phyloP scores from a whole-genome alignment of 2,888 invertebrate species.

The Halictus ligatus region DNA sequence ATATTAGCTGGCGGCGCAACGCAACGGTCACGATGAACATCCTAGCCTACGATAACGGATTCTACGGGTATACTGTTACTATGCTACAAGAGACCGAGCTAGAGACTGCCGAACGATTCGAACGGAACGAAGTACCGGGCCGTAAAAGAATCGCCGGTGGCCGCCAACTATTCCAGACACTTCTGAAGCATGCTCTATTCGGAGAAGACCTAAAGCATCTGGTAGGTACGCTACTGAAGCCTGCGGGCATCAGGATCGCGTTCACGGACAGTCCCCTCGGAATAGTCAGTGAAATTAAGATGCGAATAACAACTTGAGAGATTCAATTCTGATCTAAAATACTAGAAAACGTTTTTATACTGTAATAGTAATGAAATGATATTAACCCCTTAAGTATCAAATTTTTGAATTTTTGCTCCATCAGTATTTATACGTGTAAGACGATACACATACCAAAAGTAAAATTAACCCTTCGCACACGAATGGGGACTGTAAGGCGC shows the following conservation, averaged over 20 bases:
- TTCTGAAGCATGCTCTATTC: not conserved
- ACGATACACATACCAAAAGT: too few relatives aligned
- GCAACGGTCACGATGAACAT: conserved; percentile 69
- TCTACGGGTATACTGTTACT: conserved; percentile 81
- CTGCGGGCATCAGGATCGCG: not conserved
- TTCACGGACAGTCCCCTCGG: not conserved
- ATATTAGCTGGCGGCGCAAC: conserved; percentile 46
- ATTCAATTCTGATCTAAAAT: not conserved
- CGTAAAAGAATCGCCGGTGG: conserved; percentile 65
- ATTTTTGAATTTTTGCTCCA: not conserved
- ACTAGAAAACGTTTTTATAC: too few relatives aligned
- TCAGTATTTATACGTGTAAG: not conserved
- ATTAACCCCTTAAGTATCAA: not conserved
- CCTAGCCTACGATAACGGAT: conserved; percentile 80
- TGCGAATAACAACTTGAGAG: not conserved
- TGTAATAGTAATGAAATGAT: too few relatives aligned
- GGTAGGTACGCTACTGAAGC: not conserved
- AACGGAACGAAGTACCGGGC: conserved; percentile 75
- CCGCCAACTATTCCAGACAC: conserved; percentile 14
- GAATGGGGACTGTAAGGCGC: too few relatives aligned
- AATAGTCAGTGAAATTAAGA: not conserved
- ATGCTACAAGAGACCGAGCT: conserved; percentile 73
- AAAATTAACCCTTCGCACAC: too few relatives aligned
- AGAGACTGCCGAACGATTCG: conserved; percentile 71
- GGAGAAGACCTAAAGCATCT: not conserved